Evolutionary conservation across 2,113 vertebrate genomes (phyloP), one percentile per base, ranked within the genome.

Genomic region (Odocoileus virginianus): DNA sequence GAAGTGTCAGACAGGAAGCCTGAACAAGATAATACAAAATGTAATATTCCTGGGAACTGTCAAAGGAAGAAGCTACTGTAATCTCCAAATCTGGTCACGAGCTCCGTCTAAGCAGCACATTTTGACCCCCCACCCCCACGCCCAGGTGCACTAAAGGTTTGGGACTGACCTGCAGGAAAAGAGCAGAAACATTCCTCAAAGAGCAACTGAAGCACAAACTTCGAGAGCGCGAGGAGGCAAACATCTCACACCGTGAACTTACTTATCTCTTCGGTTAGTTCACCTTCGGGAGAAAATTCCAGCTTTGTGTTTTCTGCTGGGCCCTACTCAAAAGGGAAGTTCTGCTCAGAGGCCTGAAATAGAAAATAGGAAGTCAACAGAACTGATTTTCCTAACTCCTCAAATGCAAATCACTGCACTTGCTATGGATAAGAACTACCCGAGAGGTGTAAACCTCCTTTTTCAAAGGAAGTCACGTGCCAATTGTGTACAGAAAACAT

Each of bases 361-460:
- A 98, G 96, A 98, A 98, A 98, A 60, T 30, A 94, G 96, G 97
- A 98, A 98, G 93, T 97, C 71, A 47, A 74, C 40, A 40, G 91
- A 89, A 91, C 67, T 83, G 81, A 89, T 97, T 83, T 74, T 61
- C 94, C 97, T 94, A 93, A 91, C 88, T 91, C 90, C 74, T n/a
- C 71, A 87, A 81, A 88, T 83, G 52, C 43, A 95, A 92, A 95
- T 58, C 84, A 17, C 50, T 15, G 2, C 7, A 8, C 36, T 82
- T 17, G 3, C 33, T 61, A 19, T 19, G 60, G 40, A 71, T 58
- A 45, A 93, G 40, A 86, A 78, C n/a, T 55, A 23, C 40, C 2
- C 0, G 1, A 8, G 17, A 85, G 60, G 60, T 91, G 50, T 33
- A 76, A 82, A 50, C 52, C 61, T 58, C n/a, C n/a, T 79, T 52